Percentiles rank a stretch among this genome's conserved stretches.
These are phyloP conservation scores for Frankliniella intonsa DNA, from an alignment of 2,888 invertebrate genomes.

Conservation along the genomic window DNA sequence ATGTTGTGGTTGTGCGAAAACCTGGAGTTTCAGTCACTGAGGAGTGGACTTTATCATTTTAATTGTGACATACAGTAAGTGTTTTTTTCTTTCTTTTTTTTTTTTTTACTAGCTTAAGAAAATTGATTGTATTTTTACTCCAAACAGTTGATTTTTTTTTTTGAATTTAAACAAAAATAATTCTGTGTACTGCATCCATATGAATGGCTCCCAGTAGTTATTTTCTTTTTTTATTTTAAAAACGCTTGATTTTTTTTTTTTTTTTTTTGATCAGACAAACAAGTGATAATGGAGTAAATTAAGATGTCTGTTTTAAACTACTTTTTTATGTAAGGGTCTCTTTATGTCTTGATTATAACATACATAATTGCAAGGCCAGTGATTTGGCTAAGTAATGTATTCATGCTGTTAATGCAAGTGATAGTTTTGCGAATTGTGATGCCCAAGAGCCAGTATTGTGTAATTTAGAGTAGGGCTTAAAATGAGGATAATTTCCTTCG, in stretches of 20 bases:
- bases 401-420: no score
- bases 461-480: no score
- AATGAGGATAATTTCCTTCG: no score
- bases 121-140: neutral
- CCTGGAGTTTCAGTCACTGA: constrained; percentile 77
- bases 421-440: no score
- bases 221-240: neutral
- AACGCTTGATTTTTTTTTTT: neutral
- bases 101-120: neutral
- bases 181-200: no score
- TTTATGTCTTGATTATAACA: no score
- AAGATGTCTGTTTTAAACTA: neutral
- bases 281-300: neutral
- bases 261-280: neutral
- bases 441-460: no score
- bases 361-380: no score
- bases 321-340: neutral
- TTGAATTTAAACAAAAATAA: neutral
- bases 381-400: no score
- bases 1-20: constrained; percentile 72
- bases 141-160: neutral
- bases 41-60: constrained; percentile 56
- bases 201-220: no score
- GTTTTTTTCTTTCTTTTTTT: neutral
- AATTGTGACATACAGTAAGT: neutral